Base-by-base conservation (phyloP, 2,797 vertebrate genomes). In the Ataeniobius toweri region DNA sequence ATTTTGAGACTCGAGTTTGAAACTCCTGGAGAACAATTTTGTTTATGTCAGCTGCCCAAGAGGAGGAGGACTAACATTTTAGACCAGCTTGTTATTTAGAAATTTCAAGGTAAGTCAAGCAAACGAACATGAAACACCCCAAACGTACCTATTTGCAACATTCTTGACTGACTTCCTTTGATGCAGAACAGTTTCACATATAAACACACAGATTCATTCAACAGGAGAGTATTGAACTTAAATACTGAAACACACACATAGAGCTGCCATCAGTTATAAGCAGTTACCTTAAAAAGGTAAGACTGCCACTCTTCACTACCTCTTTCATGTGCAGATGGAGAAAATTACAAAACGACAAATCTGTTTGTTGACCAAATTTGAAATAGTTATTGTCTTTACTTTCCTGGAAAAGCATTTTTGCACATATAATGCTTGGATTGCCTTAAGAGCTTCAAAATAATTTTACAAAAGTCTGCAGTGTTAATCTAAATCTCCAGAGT, bases 201-300 rank as follows among this genome's bases (percentile, higher is more conserved):
- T 83, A 80, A 82, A 75, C 89, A 86, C 90, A 85, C 76, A 84
- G 80, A 74, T 89, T 84, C 80, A 59, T 65, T 76, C 63, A 74
- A 83, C 82, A 58, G 80, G 81, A 74, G 44, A 71, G 41, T 18
- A 55, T 61, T 80, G 65, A 36, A 51, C 31, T 80, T 73, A 82
- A 90, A 90, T 84, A 91, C 86, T 89, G 85, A 90, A 86, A 91
- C 87, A 89, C 84, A 83, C 88, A 92, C 85, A 79, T 77, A 92
- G 88, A 94, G 93, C 94, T 94, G 94, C 94, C 91, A 82, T 92
- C 82, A 79, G 81, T 84, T 73, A 81, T 50, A 26, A 63, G 83
- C 86, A 81, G 74, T 75, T 41, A n/a, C 67, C 85, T 82, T 55
- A 79, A 48, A 48, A 5, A 2, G 80, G 76, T 87, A 83, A 68